Evolutionary conservation across 2,113 vertebrate species (phyloP), one percentile per base, ranked within the genome.

Genomic region (Lepidothrix coronata): DNA sequence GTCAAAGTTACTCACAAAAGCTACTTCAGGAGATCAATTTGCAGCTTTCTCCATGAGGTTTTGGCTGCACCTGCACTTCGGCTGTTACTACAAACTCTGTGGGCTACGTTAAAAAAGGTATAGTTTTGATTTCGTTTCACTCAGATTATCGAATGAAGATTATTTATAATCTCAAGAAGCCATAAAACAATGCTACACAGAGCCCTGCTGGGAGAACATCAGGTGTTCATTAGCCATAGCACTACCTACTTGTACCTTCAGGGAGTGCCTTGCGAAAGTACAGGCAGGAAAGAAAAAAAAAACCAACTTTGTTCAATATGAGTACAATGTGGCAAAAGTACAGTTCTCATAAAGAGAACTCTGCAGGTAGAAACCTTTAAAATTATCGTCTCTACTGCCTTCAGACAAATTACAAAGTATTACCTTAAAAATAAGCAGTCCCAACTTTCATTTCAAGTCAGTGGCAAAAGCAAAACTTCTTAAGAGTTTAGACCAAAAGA

Each of bases 231-330:
- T 54, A 88, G 35, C 48, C n/a, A 19, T 1, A 73, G 44, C 51
- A 51, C 49, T 15, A 55, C 6, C 43, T 72, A 11, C 49, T 71
- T 22, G 5, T 21, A 25, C 22, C 52, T 67, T 59, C 20, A 86
- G 28, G 14, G 33, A 68, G 20, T 14, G 25, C 46, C 21, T 35
- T 46, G 59, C 2, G 4, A 33, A 86, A 86, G 30, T 8, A 76
- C 16, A 74, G 79, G 35, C 5, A 52, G 14, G 52, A 87, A 94
- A 83, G 8, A 11, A 66, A 76, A 55, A 52, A 43, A 21, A 51
- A 54, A 19, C 28, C 24, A 51, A 4, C 49, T 75, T 33, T 0
- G 0, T 54, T 43, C 8, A 25, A 44, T 9, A 28, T 11, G 7
- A 22, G 41, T 24, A 73, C 6, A 33, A 35, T 3, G 5, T 44